A percentile compares a stretch with the other conserved stretches of the same genome.
These are phyloP conservation scores for Acrobasis repandana DNA, from an alignment of 2,888 invertebrate species.

Conservation along the genomic window DNA sequence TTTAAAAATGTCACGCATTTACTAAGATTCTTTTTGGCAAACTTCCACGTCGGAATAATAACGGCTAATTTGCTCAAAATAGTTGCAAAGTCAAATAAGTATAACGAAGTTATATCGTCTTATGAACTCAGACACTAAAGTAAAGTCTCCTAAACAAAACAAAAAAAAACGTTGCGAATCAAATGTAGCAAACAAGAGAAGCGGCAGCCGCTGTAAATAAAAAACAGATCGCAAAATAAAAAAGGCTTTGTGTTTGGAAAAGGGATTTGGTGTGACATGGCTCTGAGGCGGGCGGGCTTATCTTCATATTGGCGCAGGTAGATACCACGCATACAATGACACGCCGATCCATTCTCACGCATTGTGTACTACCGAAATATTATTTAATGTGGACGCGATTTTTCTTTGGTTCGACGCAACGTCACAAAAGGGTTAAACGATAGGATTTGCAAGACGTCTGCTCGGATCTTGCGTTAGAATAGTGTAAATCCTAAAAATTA, in stretches of 20 bases:
- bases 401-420: slow-evolving; percentile 19
- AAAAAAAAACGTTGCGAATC: slow-evolving; percentile 30
- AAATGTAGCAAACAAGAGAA: slow-evolving; percentile 36
- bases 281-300: slow-evolving; percentile 54
- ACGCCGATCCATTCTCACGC: slow-evolving; percentile 31
- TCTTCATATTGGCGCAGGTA: slow-evolving; percentile 56
- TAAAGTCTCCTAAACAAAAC: slow-evolving; percentile 19
- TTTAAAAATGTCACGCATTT: background rate
- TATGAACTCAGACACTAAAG: background rate
- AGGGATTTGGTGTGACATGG: slow-evolving; percentile 64
- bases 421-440: slow-evolving; percentile 21
- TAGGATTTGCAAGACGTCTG: slow-evolving; percentile 6
- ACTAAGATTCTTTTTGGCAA: background rate
- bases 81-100: slow-evolving; percentile 1
- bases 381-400: slow-evolving; percentile 28
- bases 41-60: background rate
- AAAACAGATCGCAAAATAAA: slow-evolving; percentile 48
- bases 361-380: slow-evolving; percentile 30
- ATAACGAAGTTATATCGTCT: slow-evolving; percentile 7
- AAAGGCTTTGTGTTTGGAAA: slow-evolving; percentile 54
- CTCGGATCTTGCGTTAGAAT: no score
- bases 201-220: slow-evolving; percentile 48
- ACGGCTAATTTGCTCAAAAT: background rate
- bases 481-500: no score
- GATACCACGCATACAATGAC: slow-evolving; percentile 31